These are phyloP conservation scores for Platysteira castanea DNA, from an alignment of 2,113 vertebrate genomes.

Conservation along the genomic window DNA sequence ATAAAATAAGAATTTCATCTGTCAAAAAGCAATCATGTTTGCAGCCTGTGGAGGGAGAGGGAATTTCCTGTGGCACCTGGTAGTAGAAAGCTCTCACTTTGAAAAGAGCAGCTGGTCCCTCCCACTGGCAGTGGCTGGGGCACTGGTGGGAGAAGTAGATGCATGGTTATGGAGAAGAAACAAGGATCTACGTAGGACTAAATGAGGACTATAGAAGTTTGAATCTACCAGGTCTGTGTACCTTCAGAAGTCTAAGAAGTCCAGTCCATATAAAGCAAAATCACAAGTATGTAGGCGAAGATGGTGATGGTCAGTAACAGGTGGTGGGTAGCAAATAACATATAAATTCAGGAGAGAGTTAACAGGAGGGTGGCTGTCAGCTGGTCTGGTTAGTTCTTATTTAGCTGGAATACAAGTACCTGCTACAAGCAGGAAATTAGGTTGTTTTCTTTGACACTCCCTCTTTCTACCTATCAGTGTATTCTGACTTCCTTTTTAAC, in stretches of 20 bases:
- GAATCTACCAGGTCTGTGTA: neutral
- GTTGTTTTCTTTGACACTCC: neutral
- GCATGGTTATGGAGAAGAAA: neutral
- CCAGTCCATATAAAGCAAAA: neutral
- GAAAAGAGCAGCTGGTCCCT: neutral
- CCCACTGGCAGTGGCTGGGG: neutral
- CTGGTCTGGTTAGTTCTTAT: neutral
- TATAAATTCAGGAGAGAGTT: neutral
- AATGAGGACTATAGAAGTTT: neutral
- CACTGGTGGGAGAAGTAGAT: neutral
- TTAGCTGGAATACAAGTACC: neutral
- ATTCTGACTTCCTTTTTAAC: neutral
- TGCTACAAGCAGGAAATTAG: neutral
- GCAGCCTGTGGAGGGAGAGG: neutral
- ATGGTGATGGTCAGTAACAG: neutral
- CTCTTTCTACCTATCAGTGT: neutral
- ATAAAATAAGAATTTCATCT: neutral
- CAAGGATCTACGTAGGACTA: neutral
- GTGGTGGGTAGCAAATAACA: neutral
- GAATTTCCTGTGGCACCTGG: neutral
- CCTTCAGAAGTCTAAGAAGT: neutral
- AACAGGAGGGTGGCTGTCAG: neutral
- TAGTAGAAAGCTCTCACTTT: neutral
- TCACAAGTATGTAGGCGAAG: neutral
- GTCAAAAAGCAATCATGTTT: neutral